Evolutionary conservation across 2,888 invertebrate genomes (phyloP).

Genomic region (Caenorhabditis sp.): DNA sequence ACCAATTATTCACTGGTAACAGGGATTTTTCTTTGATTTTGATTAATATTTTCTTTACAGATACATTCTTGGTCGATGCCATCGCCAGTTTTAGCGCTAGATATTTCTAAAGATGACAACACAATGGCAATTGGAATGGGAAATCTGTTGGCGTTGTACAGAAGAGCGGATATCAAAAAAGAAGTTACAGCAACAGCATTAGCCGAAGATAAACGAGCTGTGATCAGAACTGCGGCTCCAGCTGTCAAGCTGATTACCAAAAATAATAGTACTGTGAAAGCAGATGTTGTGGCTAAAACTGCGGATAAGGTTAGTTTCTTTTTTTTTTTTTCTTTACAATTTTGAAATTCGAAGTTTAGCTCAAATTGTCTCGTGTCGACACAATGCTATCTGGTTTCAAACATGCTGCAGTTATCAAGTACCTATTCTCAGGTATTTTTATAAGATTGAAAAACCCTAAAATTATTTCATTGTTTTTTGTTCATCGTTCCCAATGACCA

Average conservation of each 20-base stretch:
- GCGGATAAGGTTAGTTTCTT: constrained; percentile 16
- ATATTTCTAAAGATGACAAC: constrained; percentile 80
- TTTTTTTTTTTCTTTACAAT: neutral
- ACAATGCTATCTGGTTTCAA: constrained; percentile 30
- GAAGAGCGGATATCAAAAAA: constrained; percentile 74
- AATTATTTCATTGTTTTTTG: too few species aligned
- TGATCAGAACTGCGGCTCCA: constrained; percentile 29
- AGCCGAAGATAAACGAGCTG: constrained; percentile 24
- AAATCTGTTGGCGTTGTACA: constrained; percentile 85
- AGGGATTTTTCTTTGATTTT: neutral
- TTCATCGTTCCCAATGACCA: too few species aligned
- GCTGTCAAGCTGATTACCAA: constrained; percentile 27
- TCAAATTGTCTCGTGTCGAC: constrained; percentile 32
- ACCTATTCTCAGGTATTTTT: constrained; percentile 8
- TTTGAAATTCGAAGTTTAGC: neutral
- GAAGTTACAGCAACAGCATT: constrained; percentile 23
- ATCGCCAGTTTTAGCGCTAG: constrained; percentile 87
- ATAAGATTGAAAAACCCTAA: too few species aligned
- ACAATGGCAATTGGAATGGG: constrained; percentile 86
- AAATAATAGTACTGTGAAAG: constrained; percentile 12
- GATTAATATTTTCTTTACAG: constrained; percentile 40
- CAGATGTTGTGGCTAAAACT: constrained; percentile 34
- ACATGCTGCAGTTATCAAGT: constrained; percentile 26
- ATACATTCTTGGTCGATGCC: constrained; percentile 89
- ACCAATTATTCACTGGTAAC: constrained; percentile 57